phyloP scores from a whole-genome alignment of 2,113 vertebrate genomes.

The Odontophorus gujanensis region DNA sequence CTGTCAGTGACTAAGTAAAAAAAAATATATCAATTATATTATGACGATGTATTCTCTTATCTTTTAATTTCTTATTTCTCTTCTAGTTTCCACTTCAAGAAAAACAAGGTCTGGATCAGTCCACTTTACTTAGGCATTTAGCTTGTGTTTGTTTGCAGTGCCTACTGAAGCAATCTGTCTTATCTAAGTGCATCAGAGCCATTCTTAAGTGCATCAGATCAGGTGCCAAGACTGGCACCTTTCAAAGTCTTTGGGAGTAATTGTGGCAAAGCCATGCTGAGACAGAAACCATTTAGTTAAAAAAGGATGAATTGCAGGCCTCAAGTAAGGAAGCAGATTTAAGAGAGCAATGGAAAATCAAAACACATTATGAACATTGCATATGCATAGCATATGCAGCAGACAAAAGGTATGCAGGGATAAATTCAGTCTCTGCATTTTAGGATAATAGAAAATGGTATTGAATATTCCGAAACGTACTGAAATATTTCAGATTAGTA shows the following conservation, averaged over 20 bases:
- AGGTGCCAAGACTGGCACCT: neutral
- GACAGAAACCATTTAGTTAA: neutral
- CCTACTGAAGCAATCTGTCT: neutral
- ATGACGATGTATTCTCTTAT: neutral
- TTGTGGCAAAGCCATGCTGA: neutral
- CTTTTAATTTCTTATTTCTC: neutral
- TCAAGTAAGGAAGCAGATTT: neutral
- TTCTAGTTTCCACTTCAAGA: neutral
- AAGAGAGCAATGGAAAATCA: neutral
- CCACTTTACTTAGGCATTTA: neutral
- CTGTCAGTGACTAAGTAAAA: neutral
- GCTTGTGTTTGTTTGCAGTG: neutral
- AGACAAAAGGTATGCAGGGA: neutral
- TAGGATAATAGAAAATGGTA: neutral
- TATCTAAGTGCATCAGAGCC: neutral
- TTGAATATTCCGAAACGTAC: neutral
- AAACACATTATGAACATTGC: constrained; percentile 1
- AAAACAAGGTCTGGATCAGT: neutral
- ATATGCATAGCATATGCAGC: neutral
- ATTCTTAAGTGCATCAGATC: neutral
- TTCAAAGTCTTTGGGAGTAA: neutral
- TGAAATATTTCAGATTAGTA: neutral
- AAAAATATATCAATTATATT: neutral
- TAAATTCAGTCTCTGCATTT: neutral
- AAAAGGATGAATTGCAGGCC: neutral